phyloP scores from a whole-genome alignment of 2,113 vertebrate genomes.

The Entomyzon cyanotis region DNA sequence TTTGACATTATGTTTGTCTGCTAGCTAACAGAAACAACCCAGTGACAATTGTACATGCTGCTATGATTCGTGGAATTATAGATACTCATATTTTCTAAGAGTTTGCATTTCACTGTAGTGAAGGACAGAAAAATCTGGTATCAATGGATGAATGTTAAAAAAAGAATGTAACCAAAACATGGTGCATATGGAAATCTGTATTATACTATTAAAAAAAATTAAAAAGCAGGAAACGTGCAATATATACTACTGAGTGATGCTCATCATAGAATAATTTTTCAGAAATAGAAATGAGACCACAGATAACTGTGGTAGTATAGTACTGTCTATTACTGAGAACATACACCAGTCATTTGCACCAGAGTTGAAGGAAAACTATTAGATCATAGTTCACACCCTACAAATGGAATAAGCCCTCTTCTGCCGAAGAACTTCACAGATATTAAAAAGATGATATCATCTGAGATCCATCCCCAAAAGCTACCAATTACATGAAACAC shows the following conservation, averaged over 20 bases:
- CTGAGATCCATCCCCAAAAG: neutral
- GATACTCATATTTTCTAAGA: neutral
- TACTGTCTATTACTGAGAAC: neutral
- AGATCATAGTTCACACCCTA: conserved; percentile 22
- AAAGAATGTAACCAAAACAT: neutral
- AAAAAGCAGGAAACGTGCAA: neutral
- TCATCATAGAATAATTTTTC: neutral
- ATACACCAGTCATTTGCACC: neutral
- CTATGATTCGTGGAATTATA: neutral
- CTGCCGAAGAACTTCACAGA: neutral
- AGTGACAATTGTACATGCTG: neutral
- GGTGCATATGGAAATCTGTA: neutral
- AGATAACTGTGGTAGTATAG: neutral
- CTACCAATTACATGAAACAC: neutral
- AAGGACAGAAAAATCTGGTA: neutral
- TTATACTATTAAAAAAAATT: neutral
- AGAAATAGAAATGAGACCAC: neutral
- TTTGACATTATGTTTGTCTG: neutral
- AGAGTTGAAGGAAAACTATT: neutral
- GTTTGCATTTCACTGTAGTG: neutral
- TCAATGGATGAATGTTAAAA: neutral
- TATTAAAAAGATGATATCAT: neutral
- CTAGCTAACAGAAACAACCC: neutral
- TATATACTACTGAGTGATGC: neutral
- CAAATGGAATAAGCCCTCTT: neutral